phyloP scores from a whole-genome alignment of 2,888 invertebrate genomes.

The Cheilosia vernalis region DNA sequence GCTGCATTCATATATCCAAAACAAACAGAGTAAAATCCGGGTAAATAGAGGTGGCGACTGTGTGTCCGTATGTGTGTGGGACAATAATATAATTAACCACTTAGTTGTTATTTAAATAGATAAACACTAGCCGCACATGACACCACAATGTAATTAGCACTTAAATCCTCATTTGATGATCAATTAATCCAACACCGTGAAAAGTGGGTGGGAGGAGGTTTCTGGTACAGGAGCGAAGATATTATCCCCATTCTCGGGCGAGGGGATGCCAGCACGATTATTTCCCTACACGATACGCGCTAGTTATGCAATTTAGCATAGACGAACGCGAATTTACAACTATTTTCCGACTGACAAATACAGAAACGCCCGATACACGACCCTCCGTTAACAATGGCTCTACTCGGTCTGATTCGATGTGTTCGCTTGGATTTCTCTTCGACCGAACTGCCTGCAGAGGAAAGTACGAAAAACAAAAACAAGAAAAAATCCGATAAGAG shows the following conservation, averaged over 20 bases:
- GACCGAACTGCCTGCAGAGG: constrained; percentile 33
- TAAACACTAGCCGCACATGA: constrained; percentile 61
- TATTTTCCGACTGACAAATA: constrained; percentile 16
- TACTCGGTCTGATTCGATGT: constrained; percentile 70
- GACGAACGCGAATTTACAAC: constrained; percentile 21
- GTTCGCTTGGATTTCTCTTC: constrained; percentile 70
- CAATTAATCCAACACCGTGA: constrained; percentile 71
- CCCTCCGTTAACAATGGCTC: constrained; percentile 57
- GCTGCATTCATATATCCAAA: constrained; percentile 24
- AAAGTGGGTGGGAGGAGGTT: constrained; percentile 16
- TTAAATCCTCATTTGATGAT: constrained; percentile 69
- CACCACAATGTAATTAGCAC: constrained; percentile 70
- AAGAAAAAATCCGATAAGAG: constrained; percentile 16
- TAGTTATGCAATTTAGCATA: constrained; percentile 29
- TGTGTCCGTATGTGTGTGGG: constrained; percentile 6
- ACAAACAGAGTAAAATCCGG: constrained; percentile 26
- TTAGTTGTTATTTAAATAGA: constrained; percentile 68
- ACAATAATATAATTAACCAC: constrained; percentile 62
- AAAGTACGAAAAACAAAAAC: constrained; percentile 26
- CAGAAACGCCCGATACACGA: constrained; percentile 54
- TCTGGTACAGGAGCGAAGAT: not conserved
- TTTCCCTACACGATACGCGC: constrained; percentile 28
- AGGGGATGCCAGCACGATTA: constrained; percentile 1
- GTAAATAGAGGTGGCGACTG: constrained; percentile 13
- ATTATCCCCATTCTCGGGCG: not conserved